Percentiles rank a stretch among this genome's conserved stretches.
Conservation (phyloP, 37 sponge, comb jelly and placozoan genomes). For the Hexactinellida sp. region DNA sequence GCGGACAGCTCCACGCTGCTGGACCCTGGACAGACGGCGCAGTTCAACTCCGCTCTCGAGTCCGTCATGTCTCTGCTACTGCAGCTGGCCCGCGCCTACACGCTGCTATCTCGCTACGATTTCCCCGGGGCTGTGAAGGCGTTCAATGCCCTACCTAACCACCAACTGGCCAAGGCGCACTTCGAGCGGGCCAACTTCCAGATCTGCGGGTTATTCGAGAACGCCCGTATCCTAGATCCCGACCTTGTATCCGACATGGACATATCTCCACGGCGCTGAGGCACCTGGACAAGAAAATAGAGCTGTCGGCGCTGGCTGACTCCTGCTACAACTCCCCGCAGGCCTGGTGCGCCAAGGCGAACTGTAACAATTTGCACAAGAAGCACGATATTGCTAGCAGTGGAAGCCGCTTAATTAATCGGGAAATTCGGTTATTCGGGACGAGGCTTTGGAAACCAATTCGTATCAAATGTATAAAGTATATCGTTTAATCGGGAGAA, state of each 20-base stretch:
- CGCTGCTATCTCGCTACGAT: slow-evolving; percentile 39
- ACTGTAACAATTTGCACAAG: slow-evolving; percentile 50
- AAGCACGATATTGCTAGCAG: slow-evolving; percentile 68
- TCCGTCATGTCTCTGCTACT: slow-evolving; percentile 48
- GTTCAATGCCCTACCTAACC: slow-evolving; percentile 48
- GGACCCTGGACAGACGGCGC: not conserved
- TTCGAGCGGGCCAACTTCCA: slow-evolving; percentile 55
- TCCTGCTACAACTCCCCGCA: slow-evolving; percentile 35
- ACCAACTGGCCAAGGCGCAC: slow-evolving; percentile 63
- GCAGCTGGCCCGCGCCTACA: slow-evolving; percentile 51
- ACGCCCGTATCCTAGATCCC: slow-evolving; percentile 42
- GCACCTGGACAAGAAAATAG: slow-evolving; percentile 53
- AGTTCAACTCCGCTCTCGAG: slow-evolving; percentile 11
- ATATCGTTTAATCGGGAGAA: no score
- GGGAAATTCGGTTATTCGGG: no score
- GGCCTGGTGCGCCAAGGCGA: slow-evolving; percentile 63
- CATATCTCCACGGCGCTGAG: slow-evolving; percentile 61
- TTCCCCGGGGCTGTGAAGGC: slow-evolving; percentile 31
- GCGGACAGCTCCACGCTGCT: not conserved
- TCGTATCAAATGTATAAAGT: no score
- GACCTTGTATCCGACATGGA: slow-evolving; percentile 61
- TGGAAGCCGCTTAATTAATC: no score
- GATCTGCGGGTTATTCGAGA: slow-evolving; percentile 25
- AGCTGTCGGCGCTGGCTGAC: slow-evolving; percentile 48
- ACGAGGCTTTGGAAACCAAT: no score